These are phyloP conservation scores for Noctua pronuba DNA, from an alignment of 2,888 invertebrate species.

Conservation along the genomic window DNA sequence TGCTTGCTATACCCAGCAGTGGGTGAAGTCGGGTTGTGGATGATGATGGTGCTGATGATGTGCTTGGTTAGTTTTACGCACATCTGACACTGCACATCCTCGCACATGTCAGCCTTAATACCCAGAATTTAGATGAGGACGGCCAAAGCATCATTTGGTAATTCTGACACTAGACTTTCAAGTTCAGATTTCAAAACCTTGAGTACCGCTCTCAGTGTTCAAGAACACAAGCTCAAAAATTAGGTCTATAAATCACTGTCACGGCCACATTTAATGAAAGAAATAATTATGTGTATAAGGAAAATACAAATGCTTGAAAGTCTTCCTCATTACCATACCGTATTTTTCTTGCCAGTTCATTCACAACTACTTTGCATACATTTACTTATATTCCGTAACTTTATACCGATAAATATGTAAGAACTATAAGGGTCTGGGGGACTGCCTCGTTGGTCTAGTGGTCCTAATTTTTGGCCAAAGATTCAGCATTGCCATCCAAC, in stretches of 20 bases:
- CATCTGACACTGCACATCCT: no score
- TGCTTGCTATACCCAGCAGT: no score
- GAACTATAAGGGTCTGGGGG: neutral
- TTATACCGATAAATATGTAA: neutral
- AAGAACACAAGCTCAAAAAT: neutral
- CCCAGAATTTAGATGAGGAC: neutral
- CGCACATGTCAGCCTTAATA: no score
- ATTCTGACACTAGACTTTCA: neutral
- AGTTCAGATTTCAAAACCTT: neutral
- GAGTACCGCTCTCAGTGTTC: neutral
- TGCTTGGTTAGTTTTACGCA: no score
- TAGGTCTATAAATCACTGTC: neutral
- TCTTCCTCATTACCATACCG: conserved; percentile 29
- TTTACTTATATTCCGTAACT: conserved; percentile 26
- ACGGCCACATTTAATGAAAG: conserved; percentile 1
- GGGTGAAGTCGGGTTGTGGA: no score
- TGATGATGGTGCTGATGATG: no score
- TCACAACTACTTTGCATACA: conserved; percentile 46
- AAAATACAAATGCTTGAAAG: conserved; percentile 35
- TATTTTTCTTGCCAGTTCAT: conserved; percentile 48
- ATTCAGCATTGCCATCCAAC: no score
- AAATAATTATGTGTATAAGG: neutral
- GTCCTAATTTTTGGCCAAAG: no score
- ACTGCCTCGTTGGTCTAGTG: no score
- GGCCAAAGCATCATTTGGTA: neutral